Base-by-base conservation (phyloP, 2,113 vertebrate genomes). In the Budorcas taxicolor region DNA sequence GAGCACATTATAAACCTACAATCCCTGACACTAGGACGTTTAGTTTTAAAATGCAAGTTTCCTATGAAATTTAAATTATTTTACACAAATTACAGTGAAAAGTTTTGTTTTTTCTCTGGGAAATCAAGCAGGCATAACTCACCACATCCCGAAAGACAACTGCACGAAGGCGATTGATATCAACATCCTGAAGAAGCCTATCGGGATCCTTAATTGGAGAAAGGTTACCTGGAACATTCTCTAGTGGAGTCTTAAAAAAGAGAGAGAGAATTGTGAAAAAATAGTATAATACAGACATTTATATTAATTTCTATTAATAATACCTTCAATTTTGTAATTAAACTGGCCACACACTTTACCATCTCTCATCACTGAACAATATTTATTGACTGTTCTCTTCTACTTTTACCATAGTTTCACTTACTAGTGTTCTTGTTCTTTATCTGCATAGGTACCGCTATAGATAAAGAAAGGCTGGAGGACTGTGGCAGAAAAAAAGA, bases 91-190 rank as follows among this genome's bases (percentile, higher is more conserved):
- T 8, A 82, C 14, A 53, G 13, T 47, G 15, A 14, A 92, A 83
- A 36, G 7, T 57, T 31, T 81, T 71, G 45, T n/a, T 21, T 23
- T 85, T 71, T 52, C n/a, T 21, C 21, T 23, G 45, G 47, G n/a
- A 98, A 90, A 82, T 33, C 16, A 93, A 62, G 82, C 16, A 93
- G 88, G 53, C 55, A 55, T 17, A 87, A 99, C 99, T 99, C 96
- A 99, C 99, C 99, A 99, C 99, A 83, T 99, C 99, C 82, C 99
- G 99, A 97, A 99, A 99, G 95, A 99, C 99, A 87, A 99, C 99
- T 17, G 99, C 99, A 62, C 99, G 99, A 11, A 99, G 99, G 47
- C 99, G 99, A 98, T 99, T 99, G 97, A 99, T 99, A 96, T 99
- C 99, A 92, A 99, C 99, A 90, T 99, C 99, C 98, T 99, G 99